A percentile compares a stretch with the other conserved stretches of the same genome.
phyloP scores from a whole-genome alignment of 2,888 invertebrate genomes.

The Ischnus inquisitorius region DNA sequence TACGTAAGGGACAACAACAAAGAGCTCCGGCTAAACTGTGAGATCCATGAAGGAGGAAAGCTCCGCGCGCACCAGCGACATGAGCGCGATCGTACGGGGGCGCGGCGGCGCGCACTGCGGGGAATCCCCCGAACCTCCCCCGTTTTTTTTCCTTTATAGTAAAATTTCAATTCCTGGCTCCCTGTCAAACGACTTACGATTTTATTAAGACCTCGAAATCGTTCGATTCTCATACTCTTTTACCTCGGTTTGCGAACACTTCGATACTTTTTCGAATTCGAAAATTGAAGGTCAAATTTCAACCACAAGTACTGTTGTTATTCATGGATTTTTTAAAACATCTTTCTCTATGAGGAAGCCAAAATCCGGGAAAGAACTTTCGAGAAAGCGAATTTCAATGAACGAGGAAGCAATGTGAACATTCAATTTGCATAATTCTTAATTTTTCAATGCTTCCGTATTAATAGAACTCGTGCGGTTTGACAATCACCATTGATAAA shows the following conservation, averaged over 20 bases:
- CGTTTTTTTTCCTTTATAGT: slow-evolving; percentile 59
- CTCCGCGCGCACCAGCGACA: slow-evolving; percentile 63
- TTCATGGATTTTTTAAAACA: too few species aligned
- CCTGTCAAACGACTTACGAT: slow-evolving; percentile 84
- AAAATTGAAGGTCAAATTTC: not conserved
- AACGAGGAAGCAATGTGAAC: too few species aligned
- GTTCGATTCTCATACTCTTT: slow-evolving; percentile 80
- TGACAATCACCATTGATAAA: not conserved
- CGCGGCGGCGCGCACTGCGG: slow-evolving; percentile 75
- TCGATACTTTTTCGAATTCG: not conserved
- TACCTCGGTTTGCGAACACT: not conserved
- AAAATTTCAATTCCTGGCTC: slow-evolving; percentile 73
- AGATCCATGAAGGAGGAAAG: slow-evolving; percentile 70
- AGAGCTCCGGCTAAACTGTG: slow-evolving; percentile 66
- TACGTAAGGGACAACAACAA: slow-evolving; percentile 79
- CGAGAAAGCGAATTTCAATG: too few species aligned
- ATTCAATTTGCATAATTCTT: too few species aligned
- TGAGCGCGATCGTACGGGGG: slow-evolving; percentile 75
- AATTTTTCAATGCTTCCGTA: too few species aligned
- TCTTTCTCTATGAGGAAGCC: too few species aligned
- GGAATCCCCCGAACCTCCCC: slow-evolving; percentile 5
- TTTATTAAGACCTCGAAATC: slow-evolving; percentile 84
- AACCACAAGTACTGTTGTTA: too few species aligned
- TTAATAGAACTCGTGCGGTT: too few species aligned
- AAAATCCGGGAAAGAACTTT: too few species aligned